A percentile compares a stretch with the other conserved stretches of the same genome.
Evolutionary conservation across 2,888 invertebrate genomes (phyloP).

Genomic region (Protodeltote pygarga): DNA sequence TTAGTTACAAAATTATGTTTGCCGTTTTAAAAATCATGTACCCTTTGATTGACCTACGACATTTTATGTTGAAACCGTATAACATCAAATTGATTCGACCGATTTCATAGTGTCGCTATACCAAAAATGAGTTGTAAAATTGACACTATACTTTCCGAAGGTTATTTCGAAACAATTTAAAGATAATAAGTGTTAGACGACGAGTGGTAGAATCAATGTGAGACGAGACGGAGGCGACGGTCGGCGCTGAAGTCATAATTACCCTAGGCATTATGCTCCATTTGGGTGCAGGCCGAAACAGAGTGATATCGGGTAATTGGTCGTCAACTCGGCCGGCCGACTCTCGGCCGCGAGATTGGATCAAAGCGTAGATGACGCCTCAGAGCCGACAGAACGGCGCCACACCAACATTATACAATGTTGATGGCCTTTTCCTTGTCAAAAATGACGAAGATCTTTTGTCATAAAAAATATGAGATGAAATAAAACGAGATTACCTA

Average conservation of each 20-base stretch:
- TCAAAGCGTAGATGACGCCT: constrained; percentile 78
- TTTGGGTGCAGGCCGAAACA: constrained; percentile 80
- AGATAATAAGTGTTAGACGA: constrained; percentile 70
- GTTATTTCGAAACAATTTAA: constrained; percentile 70
- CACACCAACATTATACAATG: constrained; percentile 80
- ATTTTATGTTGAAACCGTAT: no score
- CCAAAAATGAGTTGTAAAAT: constrained; percentile 55
- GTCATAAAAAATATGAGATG: constrained; percentile 81
- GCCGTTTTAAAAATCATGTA: no score
- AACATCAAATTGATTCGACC: constrained; percentile 46
- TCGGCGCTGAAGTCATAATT: constrained; percentile 80
- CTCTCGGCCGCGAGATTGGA: constrained; percentile 72
- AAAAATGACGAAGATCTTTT: constrained; percentile 86
- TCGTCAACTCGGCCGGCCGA: constrained; percentile 72
- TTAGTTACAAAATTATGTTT: no score
- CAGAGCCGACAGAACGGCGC: constrained; percentile 78
- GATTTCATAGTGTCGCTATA: constrained; percentile 42
- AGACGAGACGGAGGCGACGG: constrained; percentile 51
- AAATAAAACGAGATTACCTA: constrained; percentile 81
- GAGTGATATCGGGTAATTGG: constrained; percentile 86
- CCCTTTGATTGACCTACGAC: no score
- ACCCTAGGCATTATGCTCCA: constrained; percentile 85
- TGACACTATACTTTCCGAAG: constrained; percentile 58
- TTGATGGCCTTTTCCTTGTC: constrained; percentile 87
- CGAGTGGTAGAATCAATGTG: constrained; percentile 66